These are phyloP conservation scores for Chirona hameri DNA, from an alignment of 2,888 invertebrate genomes.

Conservation along the genomic window DNA sequence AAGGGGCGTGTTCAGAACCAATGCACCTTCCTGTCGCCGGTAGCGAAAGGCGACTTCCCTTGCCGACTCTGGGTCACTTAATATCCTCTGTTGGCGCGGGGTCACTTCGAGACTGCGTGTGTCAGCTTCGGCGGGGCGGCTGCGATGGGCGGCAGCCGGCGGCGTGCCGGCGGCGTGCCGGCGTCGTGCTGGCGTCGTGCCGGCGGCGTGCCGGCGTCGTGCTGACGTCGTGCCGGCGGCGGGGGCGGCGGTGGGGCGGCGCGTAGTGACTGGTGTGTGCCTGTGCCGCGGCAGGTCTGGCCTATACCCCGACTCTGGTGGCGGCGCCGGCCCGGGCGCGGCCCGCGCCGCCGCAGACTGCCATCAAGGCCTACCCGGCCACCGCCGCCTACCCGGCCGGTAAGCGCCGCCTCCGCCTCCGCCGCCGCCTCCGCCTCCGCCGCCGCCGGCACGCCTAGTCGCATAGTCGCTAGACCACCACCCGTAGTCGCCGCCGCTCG, in stretches of 20 bases:
- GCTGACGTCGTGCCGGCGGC: neutral
- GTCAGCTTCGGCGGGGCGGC: neutral
- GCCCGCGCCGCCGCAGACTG: neutral
- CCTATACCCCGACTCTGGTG: neutral
- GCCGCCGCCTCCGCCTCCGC: neutral
- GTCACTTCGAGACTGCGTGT: too few relatives aligned
- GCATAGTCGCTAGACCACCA: neutral
- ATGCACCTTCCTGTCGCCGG: too few relatives aligned
- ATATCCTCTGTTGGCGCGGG: too few relatives aligned
- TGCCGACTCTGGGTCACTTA: too few relatives aligned
- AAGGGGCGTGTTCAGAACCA: too few relatives aligned
- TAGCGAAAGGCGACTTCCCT: too few relatives aligned
- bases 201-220: neutral
- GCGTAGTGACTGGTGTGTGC: neutral
- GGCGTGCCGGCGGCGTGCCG: neutral
- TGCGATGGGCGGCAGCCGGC: neutral
- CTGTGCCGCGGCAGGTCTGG: neutral
- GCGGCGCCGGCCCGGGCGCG: neutral
- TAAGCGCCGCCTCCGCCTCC: neutral
- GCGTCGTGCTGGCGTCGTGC: neutral
- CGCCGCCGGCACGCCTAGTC: neutral
- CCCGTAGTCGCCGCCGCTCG: neutral
- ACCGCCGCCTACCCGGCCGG: conserved; percentile 2
- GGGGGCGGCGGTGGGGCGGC: neutral
- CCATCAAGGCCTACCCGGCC: neutral